Base-by-base conservation (phyloP, 2,797 vertebrate species). In the Zalophus californianus region DNA sequence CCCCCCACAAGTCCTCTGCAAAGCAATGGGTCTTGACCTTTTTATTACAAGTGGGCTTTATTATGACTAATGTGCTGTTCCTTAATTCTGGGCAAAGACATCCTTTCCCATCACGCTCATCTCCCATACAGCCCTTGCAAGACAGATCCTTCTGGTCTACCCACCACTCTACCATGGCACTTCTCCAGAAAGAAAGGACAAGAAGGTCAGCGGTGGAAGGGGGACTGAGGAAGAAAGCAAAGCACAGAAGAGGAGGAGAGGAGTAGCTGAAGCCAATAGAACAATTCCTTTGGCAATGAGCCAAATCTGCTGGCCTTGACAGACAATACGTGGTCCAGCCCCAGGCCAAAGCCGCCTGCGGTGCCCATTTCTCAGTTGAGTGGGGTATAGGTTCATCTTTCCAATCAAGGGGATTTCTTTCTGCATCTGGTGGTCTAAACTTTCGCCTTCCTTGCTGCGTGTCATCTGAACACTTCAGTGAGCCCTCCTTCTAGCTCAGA, bases 291-390 rank as follows among this genome's bases (percentile, higher is more conserved):
- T 83, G 64, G 2, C 56, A 89, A 29, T 11, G 44, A 79, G 54
- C 23, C 58, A 64, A 70, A 32, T 25, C 23, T 87, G 25, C 23
- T 56, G 27, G 5, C 38, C 56, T 1, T 13, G 60, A 75, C 48
- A 54, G 50, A 58, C 20, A n/a, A 38, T 12, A 18, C 18, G 5
- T 27, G 0, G 0, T 2, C 54, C 25, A 32, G 29, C 3, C 56
- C 16, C 8, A 7, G 48, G 23, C 9, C 78, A 44, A 78, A 78
- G 14, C 15, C 11, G 1, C 52, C 9, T 6, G 2, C 1, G 35
- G 8, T 5, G 27, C 7, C 56, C 27, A 21, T 32, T 15, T 54
- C 54, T 83, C 50, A 41, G 44, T n/a, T 32, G 52, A 44, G 13
- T 7, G 12, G 7, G n/a, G 14, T n/a, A n/a, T 0, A 50, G 29